phyloP scores from a whole-genome alignment of 2,888 invertebrate species.

The Xestia rhomboidea region DNA sequence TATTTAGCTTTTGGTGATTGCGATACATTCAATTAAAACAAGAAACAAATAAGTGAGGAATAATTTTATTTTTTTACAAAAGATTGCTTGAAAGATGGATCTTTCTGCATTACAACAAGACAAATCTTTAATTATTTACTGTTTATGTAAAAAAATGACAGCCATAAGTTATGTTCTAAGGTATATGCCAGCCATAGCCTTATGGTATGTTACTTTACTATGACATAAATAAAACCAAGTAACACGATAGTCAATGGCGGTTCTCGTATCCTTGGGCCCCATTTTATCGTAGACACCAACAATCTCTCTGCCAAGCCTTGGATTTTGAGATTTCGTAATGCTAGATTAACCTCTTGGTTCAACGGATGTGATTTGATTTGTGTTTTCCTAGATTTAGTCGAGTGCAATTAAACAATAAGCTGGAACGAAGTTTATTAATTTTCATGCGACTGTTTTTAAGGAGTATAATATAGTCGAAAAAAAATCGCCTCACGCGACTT shows the following conservation, averaged over 20 bases:
- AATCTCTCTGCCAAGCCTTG: constrained; percentile 56
- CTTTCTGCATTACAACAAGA: not conserved
- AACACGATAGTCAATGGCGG: constrained; percentile 31
- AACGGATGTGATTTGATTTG: constrained; percentile 18
- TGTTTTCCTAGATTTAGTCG: not conserved
- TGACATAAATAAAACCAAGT: constrained; percentile 15
- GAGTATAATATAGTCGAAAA: no score
- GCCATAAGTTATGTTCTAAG: not conserved
- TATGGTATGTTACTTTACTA: not conserved
- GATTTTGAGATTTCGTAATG: constrained; percentile 53
- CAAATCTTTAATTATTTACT: not conserved
- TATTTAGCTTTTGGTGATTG: not conserved
- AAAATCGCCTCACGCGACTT: no score
- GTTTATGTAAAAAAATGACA: not conserved
- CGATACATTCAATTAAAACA: not conserved
- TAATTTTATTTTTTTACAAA: not conserved
- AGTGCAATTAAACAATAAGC: no score
- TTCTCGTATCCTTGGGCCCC: constrained; percentile 53
- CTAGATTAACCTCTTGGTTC: constrained; percentile 20
- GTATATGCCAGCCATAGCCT: no score
- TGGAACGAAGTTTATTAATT: no score
- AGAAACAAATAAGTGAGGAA: not conserved
- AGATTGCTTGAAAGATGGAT: not conserved
- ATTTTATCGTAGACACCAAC: constrained; percentile 44
- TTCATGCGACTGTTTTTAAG: no score